These are phyloP conservation scores for Parauchenoglanis punctatus DNA, from an alignment of 2,797 vertebrate genomes.

Conservation along the genomic window DNA sequence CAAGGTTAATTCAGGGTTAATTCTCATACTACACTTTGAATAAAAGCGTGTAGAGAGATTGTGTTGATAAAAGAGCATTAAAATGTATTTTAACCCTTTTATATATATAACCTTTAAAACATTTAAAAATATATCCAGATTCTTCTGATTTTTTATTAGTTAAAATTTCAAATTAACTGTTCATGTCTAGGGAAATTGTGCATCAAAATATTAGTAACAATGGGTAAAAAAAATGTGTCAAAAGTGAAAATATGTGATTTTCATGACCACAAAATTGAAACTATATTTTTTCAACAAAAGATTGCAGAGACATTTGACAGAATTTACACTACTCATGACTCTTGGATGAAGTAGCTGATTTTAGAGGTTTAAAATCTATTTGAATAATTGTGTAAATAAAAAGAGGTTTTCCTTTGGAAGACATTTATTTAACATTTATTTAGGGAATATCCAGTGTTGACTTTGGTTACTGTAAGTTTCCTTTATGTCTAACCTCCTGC, in stretches of 20 bases:
- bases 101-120: not conserved
- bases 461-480: not conserved
- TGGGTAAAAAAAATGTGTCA: not conserved
- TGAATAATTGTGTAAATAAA: no score
- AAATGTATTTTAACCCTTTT: not conserved
- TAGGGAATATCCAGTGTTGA: not conserved
- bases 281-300: not conserved
- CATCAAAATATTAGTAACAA: not conserved
- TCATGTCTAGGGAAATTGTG: no score
- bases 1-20: no score
- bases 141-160: no score
- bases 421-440: not conserved
- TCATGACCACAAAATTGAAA: not conserved
- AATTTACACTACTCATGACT: not conserved
- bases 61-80: not conserved
- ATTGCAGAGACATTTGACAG: not conserved
- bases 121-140: not conserved
- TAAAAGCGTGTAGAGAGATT: not conserved
- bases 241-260: not conserved
- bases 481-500: no score
- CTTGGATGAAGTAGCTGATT: not conserved
- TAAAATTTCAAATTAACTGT: no score
- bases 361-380: not conserved
- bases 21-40: not conserved
- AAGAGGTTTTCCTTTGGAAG: not conserved